Base-by-base conservation (phyloP, 2,113 vertebrate species). In the Onychorhynchus coronatus region DNA sequence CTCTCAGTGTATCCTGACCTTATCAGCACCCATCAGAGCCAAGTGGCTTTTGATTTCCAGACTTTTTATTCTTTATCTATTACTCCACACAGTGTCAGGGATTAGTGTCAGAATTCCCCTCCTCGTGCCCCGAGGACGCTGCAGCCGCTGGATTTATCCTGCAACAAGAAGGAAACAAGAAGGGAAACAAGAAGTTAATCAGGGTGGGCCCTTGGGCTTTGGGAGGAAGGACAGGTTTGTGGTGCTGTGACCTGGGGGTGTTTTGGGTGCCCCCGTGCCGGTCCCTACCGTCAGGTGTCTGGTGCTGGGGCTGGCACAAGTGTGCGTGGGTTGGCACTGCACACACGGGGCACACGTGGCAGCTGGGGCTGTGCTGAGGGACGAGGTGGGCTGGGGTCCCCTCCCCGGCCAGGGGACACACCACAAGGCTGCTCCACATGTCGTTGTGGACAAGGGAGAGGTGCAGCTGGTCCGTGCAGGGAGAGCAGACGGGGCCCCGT, bases 391-490 rank as follows among this genome's bases (percentile, higher is more conserved):
- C 75, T 1, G 0, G 58, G 42, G 83, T 35, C 4, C 86, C 94
- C 62, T 88, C 89, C 25, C 15, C 2, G 7, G 93, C 82, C 88
- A 95, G 89, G 71, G 96, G 75, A 44, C 96, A 96, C 39, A 88
- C 2, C 35, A 88, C 2, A 3, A 21, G 50, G 27, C 44, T 50
- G 83, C 53, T 9, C 2, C 5, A 6, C 0, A 2, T 2, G 58
- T 35, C 41, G 4, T 71, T 52, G 5, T 79, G 79, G 10, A 96
- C 24, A 0, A 93, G 91, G 21, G 75, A 72, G 66, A 96, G 93
- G 35, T 92, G 72, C 79, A 93, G 83, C 9, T 0, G 53, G 79
- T 95, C 79, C 1, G 5, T 5, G 23, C 96, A 96, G 72, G 12
- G 12, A 0, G 55, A 8, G 67, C 96, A 96, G 16, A 95, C 0